Evolutionary conservation across 2,113 vertebrate species (phyloP).

Genomic region (Porphyrio hochstetteri): DNA sequence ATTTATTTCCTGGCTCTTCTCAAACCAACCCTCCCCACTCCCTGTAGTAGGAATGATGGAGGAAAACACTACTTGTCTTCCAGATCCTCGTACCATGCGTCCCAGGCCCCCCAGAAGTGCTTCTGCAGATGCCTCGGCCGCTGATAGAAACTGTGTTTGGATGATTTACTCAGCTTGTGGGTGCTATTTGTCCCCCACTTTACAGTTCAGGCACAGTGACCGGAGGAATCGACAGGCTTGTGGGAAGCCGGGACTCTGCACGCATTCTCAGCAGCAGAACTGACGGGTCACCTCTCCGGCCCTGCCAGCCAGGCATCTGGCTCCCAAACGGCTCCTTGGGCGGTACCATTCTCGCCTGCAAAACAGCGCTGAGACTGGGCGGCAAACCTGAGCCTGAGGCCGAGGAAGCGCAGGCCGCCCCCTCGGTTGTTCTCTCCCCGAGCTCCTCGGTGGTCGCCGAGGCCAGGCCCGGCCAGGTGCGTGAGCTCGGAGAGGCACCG

Average conservation of each 20-base stretch:
- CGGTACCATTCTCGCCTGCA: not conserved
- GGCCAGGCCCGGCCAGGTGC: rapidly evolving
- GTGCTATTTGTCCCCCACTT: not conserved
- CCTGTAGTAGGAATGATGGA: too few species aligned
- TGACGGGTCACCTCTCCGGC: not conserved
- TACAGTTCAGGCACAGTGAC: not conserved
- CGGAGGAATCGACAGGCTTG: not conserved
- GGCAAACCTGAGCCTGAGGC: not conserved
- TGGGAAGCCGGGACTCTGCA: not conserved
- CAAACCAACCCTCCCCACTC: too few species aligned
- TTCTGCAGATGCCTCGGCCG: not conserved
- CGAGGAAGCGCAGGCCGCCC: not conserved
- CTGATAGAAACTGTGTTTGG: not conserved
- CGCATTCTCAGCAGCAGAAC: not conserved
- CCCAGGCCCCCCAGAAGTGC: rapidly evolving
- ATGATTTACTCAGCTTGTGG: not conserved
- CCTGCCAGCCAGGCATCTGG: not conserved
- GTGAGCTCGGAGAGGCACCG: rapidly evolving
- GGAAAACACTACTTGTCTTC: too few species aligned
- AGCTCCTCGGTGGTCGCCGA: rapidly evolving
- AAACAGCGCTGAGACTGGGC: too few species aligned
- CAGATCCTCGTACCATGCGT: too few species aligned
- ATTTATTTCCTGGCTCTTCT: too few species aligned
- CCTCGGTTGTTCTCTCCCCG: not conserved
- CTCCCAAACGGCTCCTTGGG: not conserved